Evolutionary conservation across 1,140 invertebrate species (phyloP), one percentile per base, ranked within the genome.

Genomic region (Philotrypesis tridentata): DNA sequence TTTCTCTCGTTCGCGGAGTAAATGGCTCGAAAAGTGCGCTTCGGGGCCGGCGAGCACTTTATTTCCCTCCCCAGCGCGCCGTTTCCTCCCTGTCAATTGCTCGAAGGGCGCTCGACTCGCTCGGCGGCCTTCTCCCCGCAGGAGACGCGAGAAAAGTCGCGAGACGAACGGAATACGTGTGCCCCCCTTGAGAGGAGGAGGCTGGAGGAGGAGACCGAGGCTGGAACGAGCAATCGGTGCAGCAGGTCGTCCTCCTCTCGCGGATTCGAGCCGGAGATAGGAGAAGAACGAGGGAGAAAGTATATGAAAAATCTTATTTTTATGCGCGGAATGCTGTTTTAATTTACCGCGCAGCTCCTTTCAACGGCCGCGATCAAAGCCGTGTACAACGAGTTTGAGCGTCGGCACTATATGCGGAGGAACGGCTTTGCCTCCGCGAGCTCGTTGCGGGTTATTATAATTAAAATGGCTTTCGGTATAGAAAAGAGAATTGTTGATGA

Each of bases 61-160:
- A 31, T 70, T 37, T 31, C 17, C 37, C 23, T 72, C 17, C n/a
- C 23, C 37, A 25, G 6, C 1, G 21, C 21, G 12, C 14, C 43
- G 14, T 40, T 72, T 72, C n/a, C 21, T 11, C 29, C 17, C 25
- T 72, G 43, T 40, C 70, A 40, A 43, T 72, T 72, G 70, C 37
- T 72, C 33, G 37, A 43, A 72, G 70, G 37, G 43, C 37, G 43
- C 70, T 72, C 43, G 43, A 72, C 70, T 43, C 37, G 21, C 25
- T 72, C 25, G 23, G 37, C 25, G 37, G 17, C 6, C n/a, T n/a
- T n/a, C n/a, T n/a, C n/a, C n/a, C 21, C 48, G 6, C 17, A 37
- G 14, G 23, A 23, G 37, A 25, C 25, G 9, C n/a, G 29, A 70
- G 27, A 70, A 23, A 72, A 21, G n/a, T 3, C 37, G 27, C 70